Evolutionary conservation across 2,797 vertebrate genomes (phyloP), one percentile per base, ranked within the genome.

Genomic region (Anguilla marmorata): DNA sequence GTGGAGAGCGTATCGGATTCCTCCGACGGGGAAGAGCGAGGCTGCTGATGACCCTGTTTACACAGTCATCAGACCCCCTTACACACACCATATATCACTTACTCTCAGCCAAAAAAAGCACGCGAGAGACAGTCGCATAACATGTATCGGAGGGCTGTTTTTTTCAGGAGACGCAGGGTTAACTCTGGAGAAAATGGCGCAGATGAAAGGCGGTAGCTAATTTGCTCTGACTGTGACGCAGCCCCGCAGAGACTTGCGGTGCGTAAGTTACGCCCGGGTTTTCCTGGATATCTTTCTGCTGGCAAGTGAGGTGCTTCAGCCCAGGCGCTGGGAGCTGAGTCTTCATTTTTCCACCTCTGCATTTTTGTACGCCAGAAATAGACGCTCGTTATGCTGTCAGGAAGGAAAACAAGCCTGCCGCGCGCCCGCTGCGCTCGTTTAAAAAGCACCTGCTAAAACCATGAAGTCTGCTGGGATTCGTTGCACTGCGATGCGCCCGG

Each of bases 31-130:
- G 90, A 85, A 66, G 66, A 90, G 88, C 48, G 84, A 37, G 87
- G 79, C 66, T 86, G 86, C 88, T 56, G 84, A 86, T 88, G 91
- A 90, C 90, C 86, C 86, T 90, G 91, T 90, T 91, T 91, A 90
- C 90, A 90, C 85, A 91, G 89, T 86, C 90, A 89, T 90, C 91
- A 90, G 56, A 90, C 79, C 87, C 86, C 82, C 90, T 82, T 82
- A 80, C 82, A 86, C 88, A 86, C 85, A 58, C 84, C 85, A 41
- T 76, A 74, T 85, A 84, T 89, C 86, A 86, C 48, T 79, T 84
- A 82, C 24, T 84, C 84, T 88, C 79, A 82, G 76, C 48, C 58
- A 58, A 86, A 86, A 90, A 90, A 88, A 90, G 87, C 87, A 85
- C 82, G 83, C 52, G 54, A 89, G 69, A 86, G 87, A 82, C 90